Base-by-base conservation (phyloP, 2,113 vertebrate genomes). In the Callithrix jacchus region DNA sequence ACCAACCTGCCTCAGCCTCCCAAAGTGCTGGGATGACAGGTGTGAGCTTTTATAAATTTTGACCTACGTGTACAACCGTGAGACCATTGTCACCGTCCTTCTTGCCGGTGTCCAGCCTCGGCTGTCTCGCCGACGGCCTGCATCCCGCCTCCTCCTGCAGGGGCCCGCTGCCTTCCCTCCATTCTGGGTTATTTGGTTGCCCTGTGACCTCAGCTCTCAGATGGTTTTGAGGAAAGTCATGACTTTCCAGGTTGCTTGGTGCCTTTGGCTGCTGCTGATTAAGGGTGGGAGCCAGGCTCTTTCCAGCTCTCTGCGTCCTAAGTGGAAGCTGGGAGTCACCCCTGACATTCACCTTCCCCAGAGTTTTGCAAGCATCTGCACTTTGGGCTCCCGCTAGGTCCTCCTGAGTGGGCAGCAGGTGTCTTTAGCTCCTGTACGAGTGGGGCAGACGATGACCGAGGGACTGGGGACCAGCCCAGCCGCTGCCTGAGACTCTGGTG, bases 301-400 rank as follows among this genome's bases (percentile, higher is more conserved):
- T 35, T 49, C n/a, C 47, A 83, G 80, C 35, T n/a, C 16, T 54
- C 58, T 54, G 11, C 0, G 0, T 21, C 71, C 85, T 18, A 2
- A 13, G 17, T 0, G 0, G 68, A 56, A 42, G 73, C 56, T 74
- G 52, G 73, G 6, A 1, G 25, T 12, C 23, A 27, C 40, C 40
- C 37, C 68, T 49, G 23, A 3, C 14, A 5, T 37, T 1, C 16
- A 16, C 52, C 56, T n/a, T 61, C 37, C 27, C 10, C 73, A 54
- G 82, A n/a, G 42, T 4, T 42, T 42, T 30, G 20, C 49, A 20
- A 56, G 23, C 13, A 21, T 25, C 52, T 81, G 54, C 54, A 11
- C 18, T 5, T 1, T 18, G 25, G 61, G 23, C 1, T 12, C n/a
- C 18, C 18, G 12, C 54, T 27, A 6, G 1, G 0, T 27, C 37